Percentiles rank a stretch among this genome's conserved stretches.
phyloP scores from a whole-genome alignment of 2,888 invertebrate species.

The Eledone cirrhosa region DNA sequence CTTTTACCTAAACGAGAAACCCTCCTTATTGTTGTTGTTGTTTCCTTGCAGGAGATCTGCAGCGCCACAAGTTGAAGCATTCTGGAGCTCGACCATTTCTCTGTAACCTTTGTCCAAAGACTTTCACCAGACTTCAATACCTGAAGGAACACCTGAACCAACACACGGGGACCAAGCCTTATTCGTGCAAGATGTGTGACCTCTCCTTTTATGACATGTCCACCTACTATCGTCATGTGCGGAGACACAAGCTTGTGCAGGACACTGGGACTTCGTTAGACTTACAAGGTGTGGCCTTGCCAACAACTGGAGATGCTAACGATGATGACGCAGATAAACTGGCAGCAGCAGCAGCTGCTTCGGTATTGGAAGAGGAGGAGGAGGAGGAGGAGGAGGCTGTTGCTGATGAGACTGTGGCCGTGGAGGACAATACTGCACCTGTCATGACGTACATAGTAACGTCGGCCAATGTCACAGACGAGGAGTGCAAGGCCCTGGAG shows the following conservation, averaged over 20 bases:
- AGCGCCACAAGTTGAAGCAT: slow-evolving; percentile 64
- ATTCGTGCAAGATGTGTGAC: slow-evolving; percentile 62
- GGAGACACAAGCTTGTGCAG: slow-evolving; percentile 42
- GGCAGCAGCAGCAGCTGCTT: background rate
- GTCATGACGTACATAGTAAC: slow-evolving; percentile 26
- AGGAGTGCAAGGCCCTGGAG: background rate
- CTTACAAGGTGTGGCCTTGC: background rate
- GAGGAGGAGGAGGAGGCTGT: background rate
- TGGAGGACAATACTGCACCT: background rate
- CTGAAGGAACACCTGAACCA: slow-evolving; percentile 67
- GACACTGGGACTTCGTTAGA: slow-evolving; percentile 5
- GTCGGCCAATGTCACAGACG: background rate
- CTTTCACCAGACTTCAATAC: slow-evolving; percentile 66
- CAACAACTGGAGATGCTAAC: background rate
- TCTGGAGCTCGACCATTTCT: slow-evolving; percentile 65
- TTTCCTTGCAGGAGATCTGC: slow-evolving; percentile 59
- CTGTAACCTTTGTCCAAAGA: slow-evolving; percentile 64
- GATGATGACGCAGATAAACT: background rate
- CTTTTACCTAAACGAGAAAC: no score
- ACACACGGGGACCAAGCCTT: slow-evolving; percentile 65
- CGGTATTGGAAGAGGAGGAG: slow-evolving; percentile 5
- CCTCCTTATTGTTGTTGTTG: background rate
- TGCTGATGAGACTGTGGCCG: background rate
- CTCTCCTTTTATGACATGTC: slow-evolving; percentile 60
- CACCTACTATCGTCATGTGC: slow-evolving; percentile 58